A percentile compares a stretch with the other conserved stretches of the same genome.
phyloP scores from a whole-genome alignment of 53 echinoderm and acorn worm genomes.

The Apostichopus leukothele region DNA sequence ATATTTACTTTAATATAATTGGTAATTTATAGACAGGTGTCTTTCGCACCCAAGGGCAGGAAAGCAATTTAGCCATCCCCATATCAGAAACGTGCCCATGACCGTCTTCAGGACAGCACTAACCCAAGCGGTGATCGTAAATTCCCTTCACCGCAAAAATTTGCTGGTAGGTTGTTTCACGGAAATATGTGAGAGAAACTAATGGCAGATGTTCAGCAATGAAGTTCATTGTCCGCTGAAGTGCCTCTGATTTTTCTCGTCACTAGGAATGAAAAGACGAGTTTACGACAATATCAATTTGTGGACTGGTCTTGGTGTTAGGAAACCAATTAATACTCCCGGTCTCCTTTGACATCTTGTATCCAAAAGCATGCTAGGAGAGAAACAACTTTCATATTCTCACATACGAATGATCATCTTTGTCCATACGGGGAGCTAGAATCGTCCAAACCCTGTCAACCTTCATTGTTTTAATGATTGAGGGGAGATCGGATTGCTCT shows the following conservation, averaged over 20 bases:
- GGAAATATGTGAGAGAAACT: constrained; percentile 21
- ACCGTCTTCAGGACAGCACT: background rate
- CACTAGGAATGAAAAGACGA: background rate
- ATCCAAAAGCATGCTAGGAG: no score
- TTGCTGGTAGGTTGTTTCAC: constrained; percentile 19
- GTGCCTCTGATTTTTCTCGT: background rate
- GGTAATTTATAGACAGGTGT: constrained; percentile 33
- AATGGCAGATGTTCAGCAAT: constrained; percentile 40
- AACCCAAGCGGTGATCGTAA: background rate
- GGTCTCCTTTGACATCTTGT: no score
- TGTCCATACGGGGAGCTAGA: no score
- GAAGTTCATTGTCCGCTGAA: constrained; percentile 35
- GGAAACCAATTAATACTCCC: no score
- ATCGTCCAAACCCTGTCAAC: no score
- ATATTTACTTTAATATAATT: constrained; percentile 10
- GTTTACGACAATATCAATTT: constrained; percentile 34
- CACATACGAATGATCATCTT: no score
- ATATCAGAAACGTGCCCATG: constrained; percentile 10
- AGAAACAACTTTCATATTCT: no score
- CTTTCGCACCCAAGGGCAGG: constrained; percentile 18
- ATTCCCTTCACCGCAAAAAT: constrained; percentile 32
- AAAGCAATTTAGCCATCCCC: background rate
- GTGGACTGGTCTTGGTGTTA: background rate
- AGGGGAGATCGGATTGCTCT: background rate
- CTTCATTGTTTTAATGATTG: no score